Evolutionary conservation across 2,888 invertebrate genomes (phyloP), one percentile per base, ranked within the genome.

Genomic region (Stomorhina lunata): DNA sequence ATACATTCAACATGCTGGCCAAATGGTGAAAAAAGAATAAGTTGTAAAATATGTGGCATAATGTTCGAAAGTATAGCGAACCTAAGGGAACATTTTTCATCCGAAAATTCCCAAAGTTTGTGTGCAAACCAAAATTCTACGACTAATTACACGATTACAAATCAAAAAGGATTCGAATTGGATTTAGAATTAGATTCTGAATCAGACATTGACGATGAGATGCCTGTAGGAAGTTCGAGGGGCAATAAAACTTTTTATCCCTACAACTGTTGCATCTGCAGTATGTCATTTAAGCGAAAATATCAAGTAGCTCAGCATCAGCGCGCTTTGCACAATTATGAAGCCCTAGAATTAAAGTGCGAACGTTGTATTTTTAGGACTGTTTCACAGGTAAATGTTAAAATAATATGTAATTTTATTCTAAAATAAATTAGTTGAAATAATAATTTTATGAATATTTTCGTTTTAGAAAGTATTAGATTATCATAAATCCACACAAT

Each of bases 301-400:
- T 88, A 89, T 27, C 88, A 90, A 72, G 86, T 90, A 76, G 84
- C 86, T 25, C 88, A 88, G 27, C 91, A 91, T 84, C 90, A 91
- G 76, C 87, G 88, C 72, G 86, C 87, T 0, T 76, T 88, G 32
- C 91, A 91, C 75, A 86, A 85, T 17, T 87, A 93, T 69, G 93
- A 93, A 1, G 92, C 93, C 81, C 88, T 92, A 6, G 92, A 92
- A 0, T 88, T 92, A 37, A 91, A 92, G 34, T 94, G 94, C 84
- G 91, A 91, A 32, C 89, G 92, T 22, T 94, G 94, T 86, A 89
- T 91, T 22, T 93, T 92, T 90, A 89, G 92, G 53, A 93, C 93
- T 81, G 92, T 93, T 0, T 92, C 92, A 0, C 88, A 92, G 59
- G 92, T 92, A 79, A 69, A n/a, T n/a, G n/a, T n/a, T n/a, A n/a